phyloP scores from a whole-genome alignment of 2,888 invertebrate genomes.

The Empis livida region DNA sequence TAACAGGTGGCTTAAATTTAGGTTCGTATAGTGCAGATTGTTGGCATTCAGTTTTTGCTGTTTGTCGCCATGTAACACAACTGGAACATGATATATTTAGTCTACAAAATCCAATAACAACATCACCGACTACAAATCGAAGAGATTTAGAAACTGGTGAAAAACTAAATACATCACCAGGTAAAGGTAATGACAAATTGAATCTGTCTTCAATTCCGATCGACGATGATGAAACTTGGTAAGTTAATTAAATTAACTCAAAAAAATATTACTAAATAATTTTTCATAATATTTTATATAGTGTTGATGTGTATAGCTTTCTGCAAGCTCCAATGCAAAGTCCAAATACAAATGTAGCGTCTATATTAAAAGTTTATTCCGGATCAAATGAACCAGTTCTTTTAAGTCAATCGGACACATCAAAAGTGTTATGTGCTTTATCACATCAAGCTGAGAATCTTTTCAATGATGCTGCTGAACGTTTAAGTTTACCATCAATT shows the following conservation, averaged over 20 bases:
- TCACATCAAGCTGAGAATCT: conserved; percentile 83
- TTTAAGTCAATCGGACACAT: conserved; percentile 64
- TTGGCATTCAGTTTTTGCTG: conserved; percentile 92
- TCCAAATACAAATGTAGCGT: conserved; percentile 39
- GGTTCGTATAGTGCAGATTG: conserved; percentile 88
- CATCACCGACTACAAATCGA: conserved; percentile 28
- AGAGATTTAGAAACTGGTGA: conserved; percentile 33
- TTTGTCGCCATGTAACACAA: conserved; percentile 84
- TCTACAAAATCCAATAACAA: conserved; percentile 42
- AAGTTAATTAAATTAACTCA: conserved; percentile 19
- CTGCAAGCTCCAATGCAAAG: conserved; percentile 57
- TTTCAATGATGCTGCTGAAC: conserved; percentile 78
- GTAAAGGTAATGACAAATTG: conserved; percentile 46
- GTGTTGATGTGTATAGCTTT: conserved; percentile 76
- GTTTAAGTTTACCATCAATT: conserved; percentile 72
- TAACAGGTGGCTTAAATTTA: conserved; percentile 75
- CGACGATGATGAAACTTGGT: conserved; percentile 70
- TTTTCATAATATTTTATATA: no score
- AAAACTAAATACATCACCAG: conserved; percentile 27
- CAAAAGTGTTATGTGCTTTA: conserved; percentile 78
- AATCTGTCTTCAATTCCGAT: conserved; percentile 48
- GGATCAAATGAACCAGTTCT: conserved; percentile 40
- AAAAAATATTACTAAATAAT: no score
- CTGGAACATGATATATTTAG: conserved; percentile 85
- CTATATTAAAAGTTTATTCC: conserved; percentile 33